phyloP scores from a whole-genome alignment of 2,113 vertebrate species.

The Chamaea fasciata region DNA sequence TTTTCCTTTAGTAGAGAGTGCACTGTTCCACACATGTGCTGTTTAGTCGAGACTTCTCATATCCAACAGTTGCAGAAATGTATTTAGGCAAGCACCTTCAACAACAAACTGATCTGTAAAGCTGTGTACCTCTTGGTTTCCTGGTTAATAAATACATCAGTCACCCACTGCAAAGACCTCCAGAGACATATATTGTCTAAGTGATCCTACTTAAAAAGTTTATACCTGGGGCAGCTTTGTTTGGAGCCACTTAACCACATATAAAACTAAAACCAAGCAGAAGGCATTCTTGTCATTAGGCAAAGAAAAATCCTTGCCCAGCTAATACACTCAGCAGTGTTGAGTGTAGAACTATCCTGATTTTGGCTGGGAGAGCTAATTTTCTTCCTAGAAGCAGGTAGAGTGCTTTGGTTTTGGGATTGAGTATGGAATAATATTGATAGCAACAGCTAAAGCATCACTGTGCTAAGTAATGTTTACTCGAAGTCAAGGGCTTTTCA shows the following conservation, averaged over 20 bases:
- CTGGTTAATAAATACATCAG: background rate
- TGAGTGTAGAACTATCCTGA: background rate
- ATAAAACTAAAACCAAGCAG: background rate
- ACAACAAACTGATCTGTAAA: background rate
- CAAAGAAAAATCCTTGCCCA: background rate
- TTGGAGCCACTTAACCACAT: background rate
- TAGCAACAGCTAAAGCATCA: background rate
- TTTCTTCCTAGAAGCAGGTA: background rate
- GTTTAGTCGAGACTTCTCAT: background rate
- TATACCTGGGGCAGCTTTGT: background rate
- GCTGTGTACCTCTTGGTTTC: background rate
- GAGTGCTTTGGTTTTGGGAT: background rate
- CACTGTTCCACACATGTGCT: background rate
- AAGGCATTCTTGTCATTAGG: rapidly evolving
- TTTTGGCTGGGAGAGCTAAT: background rate
- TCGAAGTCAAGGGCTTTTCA: background rate
- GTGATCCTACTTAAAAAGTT: background rate
- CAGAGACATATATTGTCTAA: background rate
- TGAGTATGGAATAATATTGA: background rate
- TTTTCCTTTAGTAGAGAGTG: background rate
- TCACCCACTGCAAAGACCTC: background rate
- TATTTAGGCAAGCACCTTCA: background rate
- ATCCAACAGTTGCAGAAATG: background rate
- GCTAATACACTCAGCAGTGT: background rate
- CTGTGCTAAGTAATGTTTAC: background rate